Percentiles rank a stretch among this genome's conserved stretches.
phyloP scores from a whole-genome alignment of 2,888 invertebrate species.

The Chrysopilus asiliformis region DNA sequence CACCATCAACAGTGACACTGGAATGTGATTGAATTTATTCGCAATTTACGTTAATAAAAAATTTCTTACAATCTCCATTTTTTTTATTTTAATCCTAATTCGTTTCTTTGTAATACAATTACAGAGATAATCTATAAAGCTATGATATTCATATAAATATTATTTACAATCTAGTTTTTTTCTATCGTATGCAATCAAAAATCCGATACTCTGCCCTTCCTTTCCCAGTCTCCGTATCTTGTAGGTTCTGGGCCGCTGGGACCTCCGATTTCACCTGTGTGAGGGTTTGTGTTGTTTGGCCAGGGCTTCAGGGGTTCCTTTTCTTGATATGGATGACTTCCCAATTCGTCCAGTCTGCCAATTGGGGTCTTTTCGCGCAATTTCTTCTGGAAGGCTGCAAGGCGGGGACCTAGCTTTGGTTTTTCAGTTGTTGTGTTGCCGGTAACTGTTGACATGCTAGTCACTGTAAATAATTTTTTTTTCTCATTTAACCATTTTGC shows the following conservation, averaged over 20 bases:
- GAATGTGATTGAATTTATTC: too few species aligned
- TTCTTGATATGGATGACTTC: slow-evolving; percentile 60
- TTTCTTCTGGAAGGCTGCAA: slow-evolving; percentile 62
- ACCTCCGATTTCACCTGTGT: slow-evolving; percentile 90
- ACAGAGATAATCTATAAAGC: slow-evolving; percentile 1
- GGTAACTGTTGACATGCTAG: too few species aligned
- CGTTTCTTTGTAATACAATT: neutral
- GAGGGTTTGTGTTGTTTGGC: slow-evolving; percentile 79
- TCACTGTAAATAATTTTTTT: too few species aligned
- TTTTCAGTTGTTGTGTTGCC: neutral
- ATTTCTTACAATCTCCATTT: too few species aligned
- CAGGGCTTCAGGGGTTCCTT: slow-evolving; percentile 71
- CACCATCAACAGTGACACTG: too few species aligned
- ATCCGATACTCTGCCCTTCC: slow-evolving; percentile 92
- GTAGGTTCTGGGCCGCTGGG: slow-evolving; percentile 97
- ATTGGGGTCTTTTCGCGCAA: slow-evolving; percentile 53
- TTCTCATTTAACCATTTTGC: too few species aligned
- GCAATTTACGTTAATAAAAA: too few species aligned
- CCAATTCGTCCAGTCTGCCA: slow-evolving; percentile 64
- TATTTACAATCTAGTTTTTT: too few species aligned
- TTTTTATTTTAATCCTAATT: slow-evolving; percentile 1
- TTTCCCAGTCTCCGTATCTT: slow-evolving; percentile 98
- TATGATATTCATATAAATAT: slow-evolving; percentile 3
- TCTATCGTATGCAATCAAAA: slow-evolving; percentile 45
- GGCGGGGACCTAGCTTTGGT: slow-evolving; percentile 41